phyloP scores from a whole-genome alignment of 2,888 invertebrate species.

The Drosophila buzzatii region DNA sequence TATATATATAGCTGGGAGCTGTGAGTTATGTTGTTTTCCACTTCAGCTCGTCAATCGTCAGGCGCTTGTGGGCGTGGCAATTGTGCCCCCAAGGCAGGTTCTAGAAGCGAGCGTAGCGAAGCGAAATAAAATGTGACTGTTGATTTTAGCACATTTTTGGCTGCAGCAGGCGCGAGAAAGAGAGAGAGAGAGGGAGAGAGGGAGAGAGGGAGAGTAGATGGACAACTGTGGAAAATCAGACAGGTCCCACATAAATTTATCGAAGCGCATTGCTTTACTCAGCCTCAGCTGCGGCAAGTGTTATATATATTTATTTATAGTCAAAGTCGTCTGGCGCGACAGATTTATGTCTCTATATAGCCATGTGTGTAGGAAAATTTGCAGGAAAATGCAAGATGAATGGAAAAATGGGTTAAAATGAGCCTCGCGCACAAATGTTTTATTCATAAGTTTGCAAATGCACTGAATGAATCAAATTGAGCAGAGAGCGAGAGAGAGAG shows the following conservation, averaged over 20 bases:
- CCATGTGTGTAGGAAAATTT: not conserved
- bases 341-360: conserved; percentile 47
- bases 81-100: conserved; percentile 37
- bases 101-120: conserved; percentile 26
- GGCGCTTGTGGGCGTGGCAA: conserved; percentile 26
- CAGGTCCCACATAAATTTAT: conserved; percentile 62
- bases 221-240: conserved; percentile 27
- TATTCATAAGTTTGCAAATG: conserved; percentile 48
- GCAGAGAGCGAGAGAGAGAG: not conserved
- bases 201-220: not conserved
- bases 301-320: conserved; percentile 70
- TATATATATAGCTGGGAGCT: conserved; percentile 7
- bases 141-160: conserved; percentile 59
- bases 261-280: conserved; percentile 28
- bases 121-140: conserved; percentile 59
- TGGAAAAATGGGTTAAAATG: conserved; percentile 73
- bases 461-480: conserved; percentile 55
- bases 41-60: conserved; percentile 62
- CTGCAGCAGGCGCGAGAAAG: not conserved
- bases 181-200: not conserved
- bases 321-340: conserved; percentile 45
- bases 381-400: conserved; percentile 59
- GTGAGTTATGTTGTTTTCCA: conserved; percentile 32
- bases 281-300: conserved; percentile 54
- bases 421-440: conserved; percentile 45